These are phyloP conservation scores for Rhodophaea formosa DNA, from an alignment of 2,888 invertebrate genomes.

Conservation along the genomic window DNA sequence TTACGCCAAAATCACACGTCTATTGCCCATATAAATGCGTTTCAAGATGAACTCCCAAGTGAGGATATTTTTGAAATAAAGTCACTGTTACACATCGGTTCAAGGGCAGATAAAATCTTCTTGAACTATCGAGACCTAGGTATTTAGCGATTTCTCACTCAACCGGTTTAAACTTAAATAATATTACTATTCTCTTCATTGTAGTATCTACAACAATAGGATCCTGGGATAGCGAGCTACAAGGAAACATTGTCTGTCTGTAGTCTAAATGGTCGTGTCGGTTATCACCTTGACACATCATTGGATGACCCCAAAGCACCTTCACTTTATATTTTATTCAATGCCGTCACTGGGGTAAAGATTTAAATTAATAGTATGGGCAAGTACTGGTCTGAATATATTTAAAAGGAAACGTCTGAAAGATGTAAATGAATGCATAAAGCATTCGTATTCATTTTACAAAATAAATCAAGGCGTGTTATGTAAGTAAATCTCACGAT, in stretches of 20 bases:
- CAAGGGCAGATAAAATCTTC: not conserved
- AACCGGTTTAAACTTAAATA: not conserved
- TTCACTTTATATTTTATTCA: conserved; percentile 12
- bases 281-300: conserved; percentile 18
- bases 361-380: not conserved
- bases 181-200: not conserved
- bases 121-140: too few relatives aligned
- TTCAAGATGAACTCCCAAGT: too few relatives aligned
- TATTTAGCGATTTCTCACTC: not conserved
- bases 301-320: conserved; percentile 10
- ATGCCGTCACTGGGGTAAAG: not conserved
- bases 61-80: too few relatives aligned
- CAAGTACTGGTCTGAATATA: too few relatives aligned
- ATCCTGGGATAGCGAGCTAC: not conserved
- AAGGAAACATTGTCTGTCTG: conserved; percentile 1
- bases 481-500: too few relatives aligned
- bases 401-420: too few relatives aligned
- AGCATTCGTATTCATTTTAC: too few relatives aligned
- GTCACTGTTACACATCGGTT: not conserved
- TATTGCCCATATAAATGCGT: too few relatives aligned
- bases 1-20: too few relatives aligned
- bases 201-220: not conserved
- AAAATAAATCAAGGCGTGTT: too few relatives aligned
- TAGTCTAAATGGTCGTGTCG: not conserved
- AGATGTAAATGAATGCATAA: too few relatives aligned